Base-by-base conservation (phyloP, 2,888 invertebrate genomes). In the Drosophila atroscutellata region DNA sequence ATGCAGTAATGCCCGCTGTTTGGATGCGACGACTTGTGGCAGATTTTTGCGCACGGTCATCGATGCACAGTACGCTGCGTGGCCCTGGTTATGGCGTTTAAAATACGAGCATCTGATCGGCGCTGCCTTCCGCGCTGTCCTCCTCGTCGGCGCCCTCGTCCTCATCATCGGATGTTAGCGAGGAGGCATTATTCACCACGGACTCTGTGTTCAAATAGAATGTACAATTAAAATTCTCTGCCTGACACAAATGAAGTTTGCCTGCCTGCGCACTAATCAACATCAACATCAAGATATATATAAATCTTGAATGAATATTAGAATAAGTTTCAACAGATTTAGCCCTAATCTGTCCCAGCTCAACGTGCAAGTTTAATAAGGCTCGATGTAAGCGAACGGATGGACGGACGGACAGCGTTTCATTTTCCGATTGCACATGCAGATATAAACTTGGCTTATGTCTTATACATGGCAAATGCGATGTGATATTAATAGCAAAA, bases 101-200 rank as follows among this genome's bases (percentile, higher is more conserved):
- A 92, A 96, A 96, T 92, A 96, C 96, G 90, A 96, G 93, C 75
- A 96, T 95, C 93, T 95, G 95, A 93, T 97, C 95, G 91, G 97
- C 95, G 82, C 96, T 96, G 72, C 96, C 96, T 92, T 97, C 97
- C 90, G 95, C 93, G 89, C 95, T 95, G 86, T 96, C 95, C 62
- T 95, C 94, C 78, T 95, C 95, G 59, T 96, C 95, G 70, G 95
- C 95, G 80, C 95, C 95, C 81, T 95, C 96, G 91, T 97, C 97
- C 92, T 97, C 97, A 92, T 97, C 96, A 88, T 96, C 96, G 71
- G 93, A 94, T 79, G 94, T 94, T 92, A 94, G 91, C 81, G 95
- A 95, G 64, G 95, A 94, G 83, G 94, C 94, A 75, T 94, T 95
- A 77, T 94, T 95, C 84, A 94, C 94, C 81, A 94, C 94, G 79